Base-by-base conservation (phyloP, 1,140 invertebrate species). In the Potamilus streckersoni region DNA sequence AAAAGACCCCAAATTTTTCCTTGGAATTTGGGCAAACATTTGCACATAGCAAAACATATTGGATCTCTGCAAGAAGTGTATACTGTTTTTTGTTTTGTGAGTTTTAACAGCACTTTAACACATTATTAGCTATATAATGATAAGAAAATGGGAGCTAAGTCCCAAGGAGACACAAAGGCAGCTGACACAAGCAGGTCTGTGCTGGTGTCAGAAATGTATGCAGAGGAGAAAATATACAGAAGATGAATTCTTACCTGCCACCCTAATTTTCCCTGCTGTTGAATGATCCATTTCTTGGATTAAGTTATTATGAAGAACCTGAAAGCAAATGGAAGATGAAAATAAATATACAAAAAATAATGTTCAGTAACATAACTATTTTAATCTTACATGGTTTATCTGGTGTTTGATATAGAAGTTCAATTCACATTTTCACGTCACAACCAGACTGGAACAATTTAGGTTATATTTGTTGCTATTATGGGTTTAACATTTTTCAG, bases 261-360 rank as follows among this genome's bases (percentile, higher is more conserved):
- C 88, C 87, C 94, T 95, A 0, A 98, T 90, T 66, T 88, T 92
- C 0, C 94, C 95, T 59, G 92, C 93, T 65, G 89, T 90, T 0
- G 93, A 90, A 91, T 97, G 95, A 2, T 92, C 85, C 72, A 98
- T 83, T 71, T 93, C 93, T 89, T 96, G 93, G 1, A 98, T 94
- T 73, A 97, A 85, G 19, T 91, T 91, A 81, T 95, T 94, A 23
- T 93, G 90, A 79, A 93, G 91, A 0, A 89, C 84, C 86, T 91
- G 78, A 60, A 82, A 86, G 2, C 17, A 27, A 19, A 19, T 27
- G 15, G 17, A 19, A 66, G 19, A 14, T n/a, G 8, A 57, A n/a
- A 58, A 16, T 38, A 55, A 16, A 38, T n/a, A 14, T 19, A 23
- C 11, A 13, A 12, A 20, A 66, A 66, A 19, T 14, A 16, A 59